phyloP scores from a whole-genome alignment of 92 coral and sea anemone species.

The Bergia puertoricense region DNA sequence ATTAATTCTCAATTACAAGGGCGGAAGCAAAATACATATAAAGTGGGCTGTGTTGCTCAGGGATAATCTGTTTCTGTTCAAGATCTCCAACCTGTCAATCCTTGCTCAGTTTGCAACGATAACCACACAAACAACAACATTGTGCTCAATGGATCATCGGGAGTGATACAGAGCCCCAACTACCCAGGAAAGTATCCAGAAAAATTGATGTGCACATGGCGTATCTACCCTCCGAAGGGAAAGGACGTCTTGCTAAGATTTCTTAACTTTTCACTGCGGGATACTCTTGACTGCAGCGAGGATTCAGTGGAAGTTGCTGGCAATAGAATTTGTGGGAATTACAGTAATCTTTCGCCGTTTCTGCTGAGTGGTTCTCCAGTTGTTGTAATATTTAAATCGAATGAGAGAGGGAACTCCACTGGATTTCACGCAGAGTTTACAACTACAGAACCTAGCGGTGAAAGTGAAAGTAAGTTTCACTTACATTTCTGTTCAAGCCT shows the following conservation, averaged over 20 bases:
- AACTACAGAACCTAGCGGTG: background rate
- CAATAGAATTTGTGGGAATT: conserved; percentile 20
- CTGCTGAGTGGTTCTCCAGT: conserved; percentile 21
- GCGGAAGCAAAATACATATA: too few relatives aligned
- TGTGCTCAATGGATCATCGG: conserved; percentile 9
- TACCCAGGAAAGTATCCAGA: conserved; percentile 17
- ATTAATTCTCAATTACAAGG: too few relatives aligned
- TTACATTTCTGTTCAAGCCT: background rate
- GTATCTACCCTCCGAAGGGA: background rate
- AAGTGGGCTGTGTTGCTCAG: background rate
- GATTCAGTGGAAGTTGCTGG: conserved; percentile 20
- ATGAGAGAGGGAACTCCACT: conserved; percentile 4
- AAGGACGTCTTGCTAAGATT: conserved; percentile 5
- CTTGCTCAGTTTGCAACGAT: conserved; percentile 35
- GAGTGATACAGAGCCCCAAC: conserved; percentile 33
- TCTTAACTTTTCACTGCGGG: conserved; percentile 20
- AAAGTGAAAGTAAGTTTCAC: conserved; percentile 3
- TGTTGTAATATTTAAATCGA: conserved; percentile 17
- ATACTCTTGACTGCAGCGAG: background rate
- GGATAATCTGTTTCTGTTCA: background rate
- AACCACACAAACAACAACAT: conserved; percentile 27
- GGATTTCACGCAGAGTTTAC: conserved; percentile 32
- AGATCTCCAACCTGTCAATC: conserved; percentile 30
- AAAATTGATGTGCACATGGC: conserved; percentile 17
- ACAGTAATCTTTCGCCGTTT: background rate